phyloP scores from a whole-genome alignment of 2,888 invertebrate genomes.

The Hypsopygia costalis region DNA sequence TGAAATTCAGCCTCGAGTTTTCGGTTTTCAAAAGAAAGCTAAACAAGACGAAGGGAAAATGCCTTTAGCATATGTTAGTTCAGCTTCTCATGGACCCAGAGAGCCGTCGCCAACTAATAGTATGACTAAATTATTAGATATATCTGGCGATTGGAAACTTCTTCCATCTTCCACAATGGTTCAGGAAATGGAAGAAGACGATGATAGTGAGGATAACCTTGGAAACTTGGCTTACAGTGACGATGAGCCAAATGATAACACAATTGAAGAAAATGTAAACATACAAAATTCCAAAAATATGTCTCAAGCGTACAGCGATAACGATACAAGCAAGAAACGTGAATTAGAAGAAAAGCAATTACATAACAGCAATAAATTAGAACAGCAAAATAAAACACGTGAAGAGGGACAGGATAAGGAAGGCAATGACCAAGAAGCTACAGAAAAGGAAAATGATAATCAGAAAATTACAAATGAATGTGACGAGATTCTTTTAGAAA shows the following conservation, averaged over 20 bases:
- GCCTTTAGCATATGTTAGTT: slow-evolving; percentile 25
- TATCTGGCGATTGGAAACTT: slow-evolving; percentile 56
- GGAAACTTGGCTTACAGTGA: background rate
- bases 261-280: background rate
- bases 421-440: no score
- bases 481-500: background rate
- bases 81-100: slow-evolving; percentile 26
- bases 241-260: background rate
- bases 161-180: slow-evolving; percentile 72
- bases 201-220: background rate
- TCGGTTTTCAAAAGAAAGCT: slow-evolving; percentile 41
- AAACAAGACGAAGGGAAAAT: slow-evolving; percentile 18
- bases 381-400: no score
- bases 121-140: slow-evolving; percentile 54
- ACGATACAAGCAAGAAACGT: background rate
- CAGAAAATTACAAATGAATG: no score
- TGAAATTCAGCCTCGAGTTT: slow-evolving; percentile 52
- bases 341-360: background rate
- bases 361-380: no score
- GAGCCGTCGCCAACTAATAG: slow-evolving; percentile 46
- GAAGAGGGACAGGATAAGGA: no score
- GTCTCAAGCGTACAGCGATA: background rate
- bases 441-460: no score
- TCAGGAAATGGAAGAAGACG: slow-evolving; percentile 23
- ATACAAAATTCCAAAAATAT: background rate